These are phyloP conservation scores for Labroides dimidiatus DNA, from an alignment of 2,797 vertebrate species.

Conservation along the genomic window DNA sequence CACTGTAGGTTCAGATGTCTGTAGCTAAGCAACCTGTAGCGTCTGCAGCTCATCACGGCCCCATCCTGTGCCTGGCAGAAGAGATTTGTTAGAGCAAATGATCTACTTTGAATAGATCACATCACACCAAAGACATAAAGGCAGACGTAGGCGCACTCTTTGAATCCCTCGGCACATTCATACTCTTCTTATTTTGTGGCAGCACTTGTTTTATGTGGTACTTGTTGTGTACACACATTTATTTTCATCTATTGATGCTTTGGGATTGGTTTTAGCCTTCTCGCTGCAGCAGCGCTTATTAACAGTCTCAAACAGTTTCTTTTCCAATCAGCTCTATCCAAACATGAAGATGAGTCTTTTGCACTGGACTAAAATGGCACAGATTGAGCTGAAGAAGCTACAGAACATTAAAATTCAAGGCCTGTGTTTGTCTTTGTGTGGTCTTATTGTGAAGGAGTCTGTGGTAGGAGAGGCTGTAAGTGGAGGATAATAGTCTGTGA, in stretches of 20 bases:
- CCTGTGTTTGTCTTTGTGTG: background rate
- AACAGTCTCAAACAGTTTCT: background rate
- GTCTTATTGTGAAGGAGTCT: conserved; percentile 16
- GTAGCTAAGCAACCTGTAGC: conserved; percentile 41
- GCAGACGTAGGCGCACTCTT: conserved; percentile 28
- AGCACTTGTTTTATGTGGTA: conserved; percentile 3
- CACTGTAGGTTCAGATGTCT: background rate
- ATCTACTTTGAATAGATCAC: conserved; percentile 64
- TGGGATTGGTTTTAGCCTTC: background rate
- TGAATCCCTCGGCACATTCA: conserved; percentile 21
- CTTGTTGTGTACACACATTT: background rate
- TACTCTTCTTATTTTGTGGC: conserved; percentile 26
- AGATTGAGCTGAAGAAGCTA: background rate
- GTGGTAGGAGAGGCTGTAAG: too few relatives aligned
- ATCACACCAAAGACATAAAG: conserved; percentile 82
- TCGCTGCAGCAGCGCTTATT: background rate
- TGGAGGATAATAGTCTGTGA: too few relatives aligned
- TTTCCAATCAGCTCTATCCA: background rate
- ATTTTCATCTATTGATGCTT: conserved; percentile 24
- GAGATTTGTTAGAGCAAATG: conserved; percentile 48
- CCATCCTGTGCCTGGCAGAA: conserved; percentile 75
- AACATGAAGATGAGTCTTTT: background rate
- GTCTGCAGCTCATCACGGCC: conserved; percentile 58
- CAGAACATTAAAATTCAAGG: conserved; percentile 25
- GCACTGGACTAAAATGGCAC: conserved; percentile 6